Percentiles rank a stretch among this genome's conserved stretches.
These are phyloP conservation scores for Tetraneura akinire DNA, from an alignment of 1,140 invertebrate genomes.

Conservation along the genomic window DNA sequence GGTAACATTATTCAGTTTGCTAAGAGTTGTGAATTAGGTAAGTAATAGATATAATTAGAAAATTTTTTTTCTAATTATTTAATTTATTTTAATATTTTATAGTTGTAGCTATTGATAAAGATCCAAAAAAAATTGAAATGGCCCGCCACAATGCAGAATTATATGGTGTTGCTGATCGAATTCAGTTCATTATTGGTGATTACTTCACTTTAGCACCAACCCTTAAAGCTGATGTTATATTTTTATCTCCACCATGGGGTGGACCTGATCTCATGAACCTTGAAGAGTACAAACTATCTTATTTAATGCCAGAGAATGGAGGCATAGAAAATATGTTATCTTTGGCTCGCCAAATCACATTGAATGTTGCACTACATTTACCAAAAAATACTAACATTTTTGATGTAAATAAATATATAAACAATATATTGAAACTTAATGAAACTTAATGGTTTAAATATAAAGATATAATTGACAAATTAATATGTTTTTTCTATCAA, in stretches of 20 bases:
- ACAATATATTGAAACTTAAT: too few species aligned
- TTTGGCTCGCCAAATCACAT: constrained; percentile 66
- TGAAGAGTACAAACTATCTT: constrained; percentile 29
- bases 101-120: constrained; percentile 95
- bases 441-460: too few species aligned
- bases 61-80: background rate
- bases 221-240: constrained; percentile 77
- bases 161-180: constrained; percentile 87
- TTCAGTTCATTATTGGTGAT: constrained; percentile 92
- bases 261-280: constrained; percentile 72
- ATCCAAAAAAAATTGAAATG: constrained; percentile 82
- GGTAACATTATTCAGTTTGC: constrained; percentile 98
- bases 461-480: too few species aligned
- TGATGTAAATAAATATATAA: constrained; percentile 70
- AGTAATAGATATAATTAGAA: constrained; percentile 11
- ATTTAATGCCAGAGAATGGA: constrained; percentile 35
- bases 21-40: constrained; percentile 79
- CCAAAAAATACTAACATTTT: constrained; percentile 85
- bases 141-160: constrained; percentile 86
- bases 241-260: constrained; percentile 97
- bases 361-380: constrained; percentile 85
- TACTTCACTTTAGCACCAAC: constrained; percentile 74
- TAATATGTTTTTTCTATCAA: too few species aligned
- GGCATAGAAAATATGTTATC: constrained; percentile 67
- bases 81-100: constrained; percentile 56